phyloP scores from a whole-genome alignment of 1,140 invertebrate genomes.

The Heliothis virescens region DNA sequence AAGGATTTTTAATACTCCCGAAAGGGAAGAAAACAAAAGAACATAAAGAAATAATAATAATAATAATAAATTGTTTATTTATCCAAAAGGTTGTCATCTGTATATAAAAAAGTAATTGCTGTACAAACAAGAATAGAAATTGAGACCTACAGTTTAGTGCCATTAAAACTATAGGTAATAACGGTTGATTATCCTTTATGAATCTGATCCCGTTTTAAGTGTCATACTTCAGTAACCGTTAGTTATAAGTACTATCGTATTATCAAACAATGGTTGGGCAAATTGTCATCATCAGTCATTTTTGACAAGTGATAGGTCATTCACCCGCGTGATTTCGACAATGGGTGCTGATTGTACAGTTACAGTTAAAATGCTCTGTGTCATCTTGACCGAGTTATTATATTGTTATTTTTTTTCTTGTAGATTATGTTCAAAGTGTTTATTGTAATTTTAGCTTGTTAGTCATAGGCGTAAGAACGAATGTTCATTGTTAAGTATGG shows the following conservation, averaged over 20 bases:
- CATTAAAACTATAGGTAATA: slow-evolving; percentile 1
- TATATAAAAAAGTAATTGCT: not conserved
- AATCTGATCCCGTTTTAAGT: slow-evolving; percentile 28
- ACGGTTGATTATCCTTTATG: slow-evolving; percentile 6
- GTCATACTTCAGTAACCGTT: slow-evolving; percentile 17
- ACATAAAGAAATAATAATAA: no score
- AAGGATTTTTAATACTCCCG: no score
- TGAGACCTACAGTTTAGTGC: not conserved
- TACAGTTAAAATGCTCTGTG: slow-evolving; percentile 2
- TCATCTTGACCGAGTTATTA: slow-evolving; percentile 26
- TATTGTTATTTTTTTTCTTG: not conserved
- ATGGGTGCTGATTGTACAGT: not conserved
- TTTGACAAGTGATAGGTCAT: slow-evolving; percentile 27
- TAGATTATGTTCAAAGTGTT: not conserved
- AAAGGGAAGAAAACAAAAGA: no score
- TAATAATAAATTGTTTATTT: no score
- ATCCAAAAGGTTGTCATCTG: no score
- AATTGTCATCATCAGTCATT: slow-evolving; percentile 29
- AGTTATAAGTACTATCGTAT: not conserved
- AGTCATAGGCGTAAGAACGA: not conserved
- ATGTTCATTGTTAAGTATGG: not conserved
- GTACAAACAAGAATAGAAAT: not conserved
- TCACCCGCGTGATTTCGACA: not conserved
- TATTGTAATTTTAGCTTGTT: slow-evolving; percentile 1
- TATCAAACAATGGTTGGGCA: slow-evolving; percentile 15